Evolutionary conservation across 1,140 invertebrate species (phyloP), one percentile per base, ranked within the genome.

Genomic region (Drosophila fuyamai): DNA sequence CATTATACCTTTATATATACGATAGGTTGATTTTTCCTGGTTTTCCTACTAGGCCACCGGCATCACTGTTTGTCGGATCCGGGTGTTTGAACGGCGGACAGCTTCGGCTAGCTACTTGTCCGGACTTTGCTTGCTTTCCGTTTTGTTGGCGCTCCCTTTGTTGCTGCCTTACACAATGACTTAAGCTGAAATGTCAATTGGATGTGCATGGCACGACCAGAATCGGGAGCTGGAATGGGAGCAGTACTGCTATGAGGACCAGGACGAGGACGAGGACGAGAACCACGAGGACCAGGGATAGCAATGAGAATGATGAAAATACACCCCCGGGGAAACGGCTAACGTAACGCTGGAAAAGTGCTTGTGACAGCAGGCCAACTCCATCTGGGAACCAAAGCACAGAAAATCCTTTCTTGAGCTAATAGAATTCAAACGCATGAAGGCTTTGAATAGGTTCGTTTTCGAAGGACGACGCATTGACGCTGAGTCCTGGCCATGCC

Each of bases 111-210:
- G 77, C 77, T 80, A 80, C 70, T 80, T 80, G 76, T 79, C 68
- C 63, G 57, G 60, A 60, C 56, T 62, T 62, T 73, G 74, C 65
- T 77, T 77, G 74, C 75, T 44, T 77, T 77, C 75, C 75, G 75
- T 76, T 77, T 77, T 77, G 63, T 70, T 76, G 67, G 51, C 73
- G 55, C 62, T 81, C 50, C 59, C 67, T 81, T 76, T 76, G 72
- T 58, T 83, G 75, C 59, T 84, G 76, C 79, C 60, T 74, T 67
- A 83, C 79, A 88, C 76, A 88, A 88, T 88, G 84, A 88, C 84
- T 88, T 88, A 88, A 88, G 83, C 83, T 88, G 84, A 88, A 88
- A 88, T 88, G 83, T 88, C 83, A 88, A 88, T 88, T 88, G 83
- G 83, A 89, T 86, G 80, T 82, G 83, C 83, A 76, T 71, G 65